phyloP scores from a whole-genome alignment of 2,113 vertebrate genomes.

The Pavo muticus region DNA sequence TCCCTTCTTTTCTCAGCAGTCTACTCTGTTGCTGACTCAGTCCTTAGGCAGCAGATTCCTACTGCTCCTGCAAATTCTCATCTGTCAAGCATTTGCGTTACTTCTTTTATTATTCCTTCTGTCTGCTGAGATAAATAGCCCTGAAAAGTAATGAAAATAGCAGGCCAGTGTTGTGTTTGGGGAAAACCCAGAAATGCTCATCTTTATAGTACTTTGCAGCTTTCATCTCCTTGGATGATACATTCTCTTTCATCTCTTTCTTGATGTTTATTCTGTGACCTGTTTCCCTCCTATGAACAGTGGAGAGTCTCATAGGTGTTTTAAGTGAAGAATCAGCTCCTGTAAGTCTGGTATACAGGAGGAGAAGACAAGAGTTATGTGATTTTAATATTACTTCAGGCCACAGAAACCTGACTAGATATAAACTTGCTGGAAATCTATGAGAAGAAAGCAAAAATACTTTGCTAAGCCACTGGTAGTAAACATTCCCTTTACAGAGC shows the following conservation, averaged over 20 bases:
- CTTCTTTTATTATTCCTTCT: constrained; percentile 48
- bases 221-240: constrained; percentile 38
- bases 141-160: constrained; percentile 67
- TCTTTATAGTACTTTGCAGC: constrained; percentile 17
- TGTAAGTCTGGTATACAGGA: not conserved
- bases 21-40: constrained; percentile 28
- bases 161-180: constrained; percentile 28
- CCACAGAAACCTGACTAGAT: not conserved
- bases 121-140: constrained; percentile 55
- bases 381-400: not conserved
- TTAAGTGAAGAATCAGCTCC: not conserved
- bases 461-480: not conserved
- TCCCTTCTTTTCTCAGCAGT: constrained; percentile 12
- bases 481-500: not conserved
- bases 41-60: constrained; percentile 41
- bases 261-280: constrained; percentile 40
- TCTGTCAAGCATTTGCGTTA: not conserved
- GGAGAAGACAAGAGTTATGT: not conserved
- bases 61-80: constrained; percentile 45
- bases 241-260: constrained; percentile 41
- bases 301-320: not conserved
- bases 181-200: not conserved
- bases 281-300: not conserved
- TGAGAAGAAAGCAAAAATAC: not conserved
- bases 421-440: not conserved